Conservation (phyloP, 92 coral and sea anemone genomes). For the Phenganax subtilis region DNA sequence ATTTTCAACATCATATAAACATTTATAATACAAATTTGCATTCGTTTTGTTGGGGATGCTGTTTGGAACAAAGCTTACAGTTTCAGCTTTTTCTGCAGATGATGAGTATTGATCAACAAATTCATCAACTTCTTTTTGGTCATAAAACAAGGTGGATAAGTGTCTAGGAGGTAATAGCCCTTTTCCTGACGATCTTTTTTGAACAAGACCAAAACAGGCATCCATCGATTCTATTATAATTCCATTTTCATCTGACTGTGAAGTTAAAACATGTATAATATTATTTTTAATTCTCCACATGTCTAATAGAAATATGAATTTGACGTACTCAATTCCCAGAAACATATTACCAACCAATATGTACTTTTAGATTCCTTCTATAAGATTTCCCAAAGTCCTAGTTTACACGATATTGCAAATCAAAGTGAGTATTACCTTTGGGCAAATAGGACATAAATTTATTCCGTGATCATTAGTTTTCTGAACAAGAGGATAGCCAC, state of each 20-base stretch:
- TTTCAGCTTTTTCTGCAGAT: background rate
- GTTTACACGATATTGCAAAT: too few relatives aligned
- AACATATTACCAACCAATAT: too few relatives aligned
- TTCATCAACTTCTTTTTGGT: slow-evolving; percentile 8
- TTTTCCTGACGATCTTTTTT: slow-evolving; percentile 36
- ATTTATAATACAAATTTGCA: too few relatives aligned
- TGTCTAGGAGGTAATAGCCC: background rate
- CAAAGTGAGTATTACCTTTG: slow-evolving; percentile 15
- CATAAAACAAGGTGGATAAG: background rate
- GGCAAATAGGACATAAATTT: slow-evolving; percentile 30
- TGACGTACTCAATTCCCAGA: too few relatives aligned
- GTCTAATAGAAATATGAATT: too few relatives aligned
- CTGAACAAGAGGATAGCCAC: background rate
- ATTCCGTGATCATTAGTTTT: background rate
- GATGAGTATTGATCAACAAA: slow-evolving; percentile 9
- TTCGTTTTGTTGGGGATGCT: too few relatives aligned
- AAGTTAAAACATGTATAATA: background rate
- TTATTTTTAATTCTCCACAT: too few relatives aligned
- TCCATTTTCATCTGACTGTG: slow-evolving; percentile 35
- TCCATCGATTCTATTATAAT: slow-evolving; percentile 49
- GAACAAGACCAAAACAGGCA: slow-evolving; percentile 53
- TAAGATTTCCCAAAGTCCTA: too few relatives aligned
- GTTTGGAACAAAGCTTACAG: too few relatives aligned
- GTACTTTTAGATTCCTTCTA: too few relatives aligned
- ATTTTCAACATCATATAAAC: too few relatives aligned